Evolutionary conservation across 1,140 invertebrate genomes (phyloP).

Genomic region (Lordiphosa collinella): DNA sequence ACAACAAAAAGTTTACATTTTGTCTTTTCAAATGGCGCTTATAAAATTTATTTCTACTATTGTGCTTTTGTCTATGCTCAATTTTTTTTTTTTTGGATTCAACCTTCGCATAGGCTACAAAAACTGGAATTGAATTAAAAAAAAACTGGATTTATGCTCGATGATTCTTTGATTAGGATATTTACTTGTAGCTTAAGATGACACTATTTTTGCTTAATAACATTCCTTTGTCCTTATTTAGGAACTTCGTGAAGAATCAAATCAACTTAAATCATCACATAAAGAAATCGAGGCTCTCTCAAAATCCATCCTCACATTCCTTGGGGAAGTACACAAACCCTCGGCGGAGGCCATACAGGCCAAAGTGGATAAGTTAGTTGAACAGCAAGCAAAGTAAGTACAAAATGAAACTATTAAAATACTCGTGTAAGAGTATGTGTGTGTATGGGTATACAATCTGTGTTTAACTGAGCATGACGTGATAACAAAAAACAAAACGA

Average conservation of each 20-base stretch:
- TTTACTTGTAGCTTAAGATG: neutral
- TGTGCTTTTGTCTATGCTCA: constrained; percentile 14
- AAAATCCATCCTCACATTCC: constrained; percentile 81
- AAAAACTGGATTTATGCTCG: constrained; percentile 6
- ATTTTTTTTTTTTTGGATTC: constrained; percentile 22
- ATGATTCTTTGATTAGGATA: neutral
- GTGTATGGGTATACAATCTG: neutral
- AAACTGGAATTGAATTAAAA: constrained; percentile 55
- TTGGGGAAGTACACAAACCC: constrained; percentile 81
- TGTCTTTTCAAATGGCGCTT: constrained; percentile 21
- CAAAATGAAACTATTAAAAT: constrained; percentile 18
- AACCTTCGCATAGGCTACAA: constrained; percentile 30
- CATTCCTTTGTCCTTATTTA: constrained; percentile 56
- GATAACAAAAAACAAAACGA: constrained; percentile 26
- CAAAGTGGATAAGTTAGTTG: constrained; percentile 81
- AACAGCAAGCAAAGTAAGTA: constrained; percentile 83
- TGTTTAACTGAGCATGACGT: constrained; percentile 46
- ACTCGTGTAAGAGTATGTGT: constrained; percentile 1
- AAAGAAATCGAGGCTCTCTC: constrained; percentile 82
- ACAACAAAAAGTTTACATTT: constrained; percentile 20
- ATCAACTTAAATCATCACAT: constrained; percentile 81
- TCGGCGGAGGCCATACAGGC: constrained; percentile 81
- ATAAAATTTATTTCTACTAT: constrained; percentile 28
- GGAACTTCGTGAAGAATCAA: constrained; percentile 84
- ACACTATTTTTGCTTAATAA: neutral